Conservation (phyloP, 2,113 vertebrate genomes). For the Genyomyrus donnyi region DNA sequence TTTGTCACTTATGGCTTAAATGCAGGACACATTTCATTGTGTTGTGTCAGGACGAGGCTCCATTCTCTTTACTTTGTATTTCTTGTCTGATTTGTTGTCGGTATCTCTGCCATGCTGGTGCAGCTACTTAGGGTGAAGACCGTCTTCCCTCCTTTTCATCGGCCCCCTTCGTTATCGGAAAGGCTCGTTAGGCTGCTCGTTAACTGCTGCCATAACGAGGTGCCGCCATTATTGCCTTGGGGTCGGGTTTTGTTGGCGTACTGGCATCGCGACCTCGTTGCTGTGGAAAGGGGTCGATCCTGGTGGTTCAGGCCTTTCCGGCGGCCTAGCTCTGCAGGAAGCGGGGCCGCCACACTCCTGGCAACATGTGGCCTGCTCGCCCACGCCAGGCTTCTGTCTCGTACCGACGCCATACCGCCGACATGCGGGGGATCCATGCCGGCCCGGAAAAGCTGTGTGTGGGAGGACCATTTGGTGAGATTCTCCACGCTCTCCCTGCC, state of each 20-base stretch:
- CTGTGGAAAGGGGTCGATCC: not conserved
- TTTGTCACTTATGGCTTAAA: too few species aligned
- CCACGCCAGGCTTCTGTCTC: conserved; percentile 43
- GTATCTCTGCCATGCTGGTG: not conserved
- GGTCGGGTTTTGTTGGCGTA: not conserved
- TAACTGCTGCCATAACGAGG: not conserved
- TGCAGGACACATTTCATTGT: not conserved
- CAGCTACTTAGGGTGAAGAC: not conserved
- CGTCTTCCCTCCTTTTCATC: not conserved
- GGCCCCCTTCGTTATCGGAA: not conserved
- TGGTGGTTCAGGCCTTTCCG: not conserved
- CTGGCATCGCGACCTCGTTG: not conserved
- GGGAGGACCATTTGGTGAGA: conserved; percentile 58
- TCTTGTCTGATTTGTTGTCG: not conserved
- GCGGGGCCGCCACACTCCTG: not conserved
- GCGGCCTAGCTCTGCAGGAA: conserved; percentile 17
- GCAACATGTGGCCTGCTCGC: conserved; percentile 29
- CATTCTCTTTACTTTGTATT: not conserved
- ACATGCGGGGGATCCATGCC: conserved; percentile 49
- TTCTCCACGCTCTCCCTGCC: conserved; percentile 8
- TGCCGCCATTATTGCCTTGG: not conserved
- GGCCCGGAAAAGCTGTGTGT: conserved; percentile 55
- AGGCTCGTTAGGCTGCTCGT: not conserved
- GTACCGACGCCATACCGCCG: conserved; percentile 28
- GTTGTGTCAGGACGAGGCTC: not conserved